Conservation (phyloP, 2,888 invertebrate species). For the Dugesia japonica region DNA sequence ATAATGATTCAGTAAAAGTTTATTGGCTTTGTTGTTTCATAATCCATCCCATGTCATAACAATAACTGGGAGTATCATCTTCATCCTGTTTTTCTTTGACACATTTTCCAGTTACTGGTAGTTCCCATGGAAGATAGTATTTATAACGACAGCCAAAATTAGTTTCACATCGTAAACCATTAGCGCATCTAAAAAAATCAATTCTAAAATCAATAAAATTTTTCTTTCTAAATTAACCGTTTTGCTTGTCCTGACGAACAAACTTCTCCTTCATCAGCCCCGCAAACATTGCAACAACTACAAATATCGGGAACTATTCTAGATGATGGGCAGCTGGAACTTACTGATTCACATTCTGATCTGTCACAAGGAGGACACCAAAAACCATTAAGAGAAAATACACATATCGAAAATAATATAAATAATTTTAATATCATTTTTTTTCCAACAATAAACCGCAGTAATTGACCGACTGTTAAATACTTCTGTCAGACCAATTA, state of each 20-base stretch:
- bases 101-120: background rate
- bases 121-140: background rate
- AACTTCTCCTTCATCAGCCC: background rate
- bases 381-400: background rate
- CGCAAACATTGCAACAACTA: background rate
- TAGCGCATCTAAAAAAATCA: background rate
- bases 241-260: no score
- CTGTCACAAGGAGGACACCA: conserved; percentile 2
- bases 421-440: no score
- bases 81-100: background rate
- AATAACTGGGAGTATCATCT: background rate
- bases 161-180: conserved; percentile 1
- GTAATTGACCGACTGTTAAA: no score
- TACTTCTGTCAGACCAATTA: no score
- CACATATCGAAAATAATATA: no score
- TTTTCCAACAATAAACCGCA: no score
- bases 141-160: background rate
- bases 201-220: no score
- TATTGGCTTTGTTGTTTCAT: background rate
- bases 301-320: background rate
- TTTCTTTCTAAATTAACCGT: no score
- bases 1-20: background rate
- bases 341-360: background rate
- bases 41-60: background rate
- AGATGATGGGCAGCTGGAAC: background rate